phyloP scores from a whole-genome alignment of 2,113 vertebrate genomes.

The Oostethus manadensis region DNA sequence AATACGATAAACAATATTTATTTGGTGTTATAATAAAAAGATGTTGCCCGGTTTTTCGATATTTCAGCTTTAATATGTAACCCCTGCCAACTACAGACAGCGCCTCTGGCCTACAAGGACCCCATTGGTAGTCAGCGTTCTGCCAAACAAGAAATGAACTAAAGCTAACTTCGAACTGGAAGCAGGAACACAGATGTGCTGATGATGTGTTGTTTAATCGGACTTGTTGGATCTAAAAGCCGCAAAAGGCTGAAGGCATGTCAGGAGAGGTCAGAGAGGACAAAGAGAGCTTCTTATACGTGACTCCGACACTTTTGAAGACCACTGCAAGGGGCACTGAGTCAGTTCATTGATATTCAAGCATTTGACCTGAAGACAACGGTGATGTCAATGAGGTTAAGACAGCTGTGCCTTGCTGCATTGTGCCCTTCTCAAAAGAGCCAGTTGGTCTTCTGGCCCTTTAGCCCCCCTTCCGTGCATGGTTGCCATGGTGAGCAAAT shows the following conservation, averaged over 20 bases:
- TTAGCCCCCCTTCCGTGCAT: constrained; percentile 19
- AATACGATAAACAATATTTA: too few relatives aligned
- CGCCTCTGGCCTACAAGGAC: not conserved
- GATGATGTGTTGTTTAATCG: constrained; percentile 54
- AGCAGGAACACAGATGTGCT: constrained; percentile 29
- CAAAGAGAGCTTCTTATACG: constrained; percentile 46
- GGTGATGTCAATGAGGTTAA: constrained; percentile 65
- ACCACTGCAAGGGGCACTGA: constrained; percentile 57
- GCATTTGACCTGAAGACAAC: constrained; percentile 71
- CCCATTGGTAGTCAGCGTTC: constrained; percentile 1
- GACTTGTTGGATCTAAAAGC: constrained; percentile 53
- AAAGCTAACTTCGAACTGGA: constrained; percentile 17
- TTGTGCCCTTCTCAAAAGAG: constrained; percentile 51
- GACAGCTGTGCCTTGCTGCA: constrained; percentile 50
- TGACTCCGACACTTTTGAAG: constrained; percentile 57
- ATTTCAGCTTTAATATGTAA: not conserved
- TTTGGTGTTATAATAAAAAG: not conserved
- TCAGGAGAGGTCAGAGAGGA: constrained; percentile 62
- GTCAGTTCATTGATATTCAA: constrained; percentile 71
- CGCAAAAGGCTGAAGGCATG: constrained; percentile 45
- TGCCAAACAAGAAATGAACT: constrained; percentile 12
- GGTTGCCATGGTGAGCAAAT: constrained; percentile 71
- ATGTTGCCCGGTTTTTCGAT: not conserved
- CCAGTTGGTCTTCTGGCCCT: constrained; percentile 37
- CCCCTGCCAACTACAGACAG: not conserved